Evolutionary conservation across 2,797 vertebrate genomes (phyloP).

Genomic region (Podarcis lilfordi): DNA sequence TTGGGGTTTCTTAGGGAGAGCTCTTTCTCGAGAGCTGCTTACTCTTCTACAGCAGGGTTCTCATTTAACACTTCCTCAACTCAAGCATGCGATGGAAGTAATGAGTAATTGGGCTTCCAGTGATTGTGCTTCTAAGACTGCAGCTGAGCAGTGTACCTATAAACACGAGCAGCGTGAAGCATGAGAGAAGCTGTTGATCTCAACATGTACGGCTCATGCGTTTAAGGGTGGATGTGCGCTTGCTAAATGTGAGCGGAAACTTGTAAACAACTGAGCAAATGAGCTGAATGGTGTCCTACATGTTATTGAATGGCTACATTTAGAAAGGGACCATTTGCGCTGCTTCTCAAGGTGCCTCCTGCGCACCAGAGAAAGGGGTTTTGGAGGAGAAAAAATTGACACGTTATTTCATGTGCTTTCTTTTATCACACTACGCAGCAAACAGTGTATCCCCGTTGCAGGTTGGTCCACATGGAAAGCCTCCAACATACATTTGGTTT

Average conservation of each 20-base stretch:
- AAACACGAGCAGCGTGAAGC: constrained; percentile 5
- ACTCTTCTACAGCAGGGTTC: not conserved
- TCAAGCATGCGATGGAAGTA: not conserved
- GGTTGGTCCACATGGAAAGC: not conserved
- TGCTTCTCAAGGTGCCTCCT: not conserved
- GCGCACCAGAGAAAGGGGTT: not conserved
- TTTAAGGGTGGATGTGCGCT: not conserved
- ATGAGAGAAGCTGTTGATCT: constrained; percentile 16
- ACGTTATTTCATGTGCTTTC: not conserved
- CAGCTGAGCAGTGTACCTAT: not conserved
- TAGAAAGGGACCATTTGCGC: not conserved
- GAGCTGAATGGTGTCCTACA: not conserved
- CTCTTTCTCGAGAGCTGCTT: not conserved
- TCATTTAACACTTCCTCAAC: constrained; percentile 27
- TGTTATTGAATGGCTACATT: constrained; percentile 3
- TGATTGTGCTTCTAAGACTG: not conserved
- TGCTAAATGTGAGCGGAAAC: constrained; percentile 8
- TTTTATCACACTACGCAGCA: not conserved
- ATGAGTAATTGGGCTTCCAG: constrained; percentile 13
- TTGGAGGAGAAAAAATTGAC: not conserved
- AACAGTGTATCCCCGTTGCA: not conserved
- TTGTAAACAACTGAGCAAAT: constrained; percentile 35
- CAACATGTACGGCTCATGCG: not conserved
- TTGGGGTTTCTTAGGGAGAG: not conserved
- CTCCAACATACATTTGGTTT: not conserved